Evolutionary conservation across 2,888 invertebrate species (phyloP).

Genomic region (Drosophila colorata): DNA sequence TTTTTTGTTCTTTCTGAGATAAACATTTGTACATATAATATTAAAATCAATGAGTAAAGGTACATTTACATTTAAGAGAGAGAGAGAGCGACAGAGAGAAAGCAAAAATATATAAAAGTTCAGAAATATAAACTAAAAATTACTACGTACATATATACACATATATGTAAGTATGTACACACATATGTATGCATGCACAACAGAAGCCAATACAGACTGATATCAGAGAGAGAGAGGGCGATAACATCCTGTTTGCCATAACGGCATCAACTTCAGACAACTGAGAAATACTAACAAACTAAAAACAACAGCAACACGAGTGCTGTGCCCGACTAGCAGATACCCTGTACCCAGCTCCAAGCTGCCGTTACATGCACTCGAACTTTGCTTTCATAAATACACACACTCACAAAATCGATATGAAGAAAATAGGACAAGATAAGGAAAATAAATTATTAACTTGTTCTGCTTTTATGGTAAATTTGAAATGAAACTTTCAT

Average conservation of each 20-base stretch:
- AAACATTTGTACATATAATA: not conserved
- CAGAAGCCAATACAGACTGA: not conserved
- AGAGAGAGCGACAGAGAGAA: not conserved
- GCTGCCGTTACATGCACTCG: no score
- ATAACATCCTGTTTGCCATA: slow-evolving; percentile 59
- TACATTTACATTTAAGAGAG: slow-evolving; percentile 5
- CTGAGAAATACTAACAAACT: slow-evolving; percentile 13
- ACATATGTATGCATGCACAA: slow-evolving; percentile 3
- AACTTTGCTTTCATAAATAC: no score
- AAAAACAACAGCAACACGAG: slow-evolving; percentile 8
- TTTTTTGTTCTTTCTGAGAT: not conserved
- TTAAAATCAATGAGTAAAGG: not conserved
- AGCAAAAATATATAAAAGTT: not conserved
- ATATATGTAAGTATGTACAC: not conserved
- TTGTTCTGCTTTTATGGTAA: no score
- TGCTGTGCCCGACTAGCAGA: no score
- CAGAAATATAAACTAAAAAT: not conserved
- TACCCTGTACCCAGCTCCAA: no score
- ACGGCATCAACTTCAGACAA: slow-evolving; percentile 36
- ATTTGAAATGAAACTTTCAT: no score
- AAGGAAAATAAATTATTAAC: no score
- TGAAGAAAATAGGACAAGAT: no score
- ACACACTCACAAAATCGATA: no score
- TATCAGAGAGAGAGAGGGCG: not conserved
- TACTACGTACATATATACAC: not conserved